A percentile compares a stretch with the other conserved stretches of the same genome.
Conservation (phyloP, 2,113 vertebrate species). For the Dermatemys mawii region DNA sequence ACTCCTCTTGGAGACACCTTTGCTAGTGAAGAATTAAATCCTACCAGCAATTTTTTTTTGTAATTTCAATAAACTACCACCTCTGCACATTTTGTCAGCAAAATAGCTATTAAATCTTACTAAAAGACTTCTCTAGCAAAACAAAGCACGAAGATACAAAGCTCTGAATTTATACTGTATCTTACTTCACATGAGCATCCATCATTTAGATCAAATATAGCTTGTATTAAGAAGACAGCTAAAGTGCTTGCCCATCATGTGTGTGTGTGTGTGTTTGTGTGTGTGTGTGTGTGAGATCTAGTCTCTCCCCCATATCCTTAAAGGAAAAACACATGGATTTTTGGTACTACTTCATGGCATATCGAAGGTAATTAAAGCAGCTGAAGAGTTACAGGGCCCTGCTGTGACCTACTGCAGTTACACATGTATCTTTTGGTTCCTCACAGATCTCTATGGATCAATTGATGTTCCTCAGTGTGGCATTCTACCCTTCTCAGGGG, state of each 20-base stretch:
- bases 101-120: slow-evolving; percentile 45
- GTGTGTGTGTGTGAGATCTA: too few species aligned
- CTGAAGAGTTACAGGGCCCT: neutral
- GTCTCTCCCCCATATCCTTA: neutral
- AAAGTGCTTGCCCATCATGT: neutral
- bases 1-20: slow-evolving; percentile 79
- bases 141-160: neutral
- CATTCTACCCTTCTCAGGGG: neutral
- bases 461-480: slow-evolving; percentile 4
- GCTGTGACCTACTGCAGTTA: slow-evolving; percentile 19
- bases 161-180: neutral
- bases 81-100: slow-evolving; percentile 43
- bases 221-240: neutral
- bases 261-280: neutral
- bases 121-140: slow-evolving; percentile 8
- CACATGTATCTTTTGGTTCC: neutral
- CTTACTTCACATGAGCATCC: slow-evolving; percentile 18
- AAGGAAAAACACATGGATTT: neutral
- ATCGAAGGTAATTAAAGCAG: slow-evolving; percentile 39
- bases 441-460: slow-evolving; percentile 29
- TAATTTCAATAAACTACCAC: slow-evolving; percentile 65
- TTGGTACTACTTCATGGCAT: neutral
- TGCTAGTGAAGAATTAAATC: slow-evolving; percentile 81
- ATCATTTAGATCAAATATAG: slow-evolving; percentile 1
- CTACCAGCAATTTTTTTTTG: slow-evolving; percentile 74